phyloP scores from a whole-genome alignment of 1,140 invertebrate species.

The Psix sp. region DNA sequence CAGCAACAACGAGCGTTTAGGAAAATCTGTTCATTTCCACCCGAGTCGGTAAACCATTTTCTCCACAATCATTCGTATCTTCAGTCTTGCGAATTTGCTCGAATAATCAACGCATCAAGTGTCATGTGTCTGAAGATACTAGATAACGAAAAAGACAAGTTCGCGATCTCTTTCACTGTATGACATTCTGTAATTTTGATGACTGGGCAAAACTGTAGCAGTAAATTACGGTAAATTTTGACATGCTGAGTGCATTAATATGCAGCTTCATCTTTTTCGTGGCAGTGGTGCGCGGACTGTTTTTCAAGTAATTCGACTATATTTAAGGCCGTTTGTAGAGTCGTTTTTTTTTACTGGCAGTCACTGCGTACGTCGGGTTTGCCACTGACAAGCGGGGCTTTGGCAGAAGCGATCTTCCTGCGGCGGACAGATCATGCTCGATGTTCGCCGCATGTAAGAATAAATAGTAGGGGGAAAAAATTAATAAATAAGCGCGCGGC shows the following conservation, averaged over 20 bases:
- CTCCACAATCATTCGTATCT: too few relatives aligned
- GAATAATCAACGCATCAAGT: too few relatives aligned
- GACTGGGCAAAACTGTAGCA: slow-evolving; percentile 22
- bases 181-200: slow-evolving; percentile 8
- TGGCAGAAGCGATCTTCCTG: slow-evolving; percentile 28
- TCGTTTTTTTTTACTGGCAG: slow-evolving; percentile 29
- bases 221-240: slow-evolving; percentile 40
- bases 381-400: slow-evolving; percentile 46
- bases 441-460: slow-evolving; percentile 18
- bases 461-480: slow-evolving; percentile 55
- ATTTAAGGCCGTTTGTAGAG: slow-evolving; percentile 28
- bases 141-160: too few relatives aligned
- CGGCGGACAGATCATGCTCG: slow-evolving; percentile 17
- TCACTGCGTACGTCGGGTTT: slow-evolving; percentile 33
- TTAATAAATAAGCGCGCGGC: slow-evolving; percentile 50
- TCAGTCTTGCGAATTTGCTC: too few relatives aligned
- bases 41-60: too few relatives aligned
- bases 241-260: slow-evolving; percentile 50
- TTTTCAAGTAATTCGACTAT: slow-evolving; percentile 50
- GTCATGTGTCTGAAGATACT: too few relatives aligned
- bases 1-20: too few relatives aligned
- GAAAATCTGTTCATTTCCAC: too few relatives aligned
- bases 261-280: slow-evolving; percentile 49
- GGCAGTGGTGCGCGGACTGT: slow-evolving; percentile 41
- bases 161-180: neutral